Evolutionary conservation across 2,797 vertebrate species (phyloP), one percentile per base, ranked within the genome.

Genomic region (Holocentrus rufus): DNA sequence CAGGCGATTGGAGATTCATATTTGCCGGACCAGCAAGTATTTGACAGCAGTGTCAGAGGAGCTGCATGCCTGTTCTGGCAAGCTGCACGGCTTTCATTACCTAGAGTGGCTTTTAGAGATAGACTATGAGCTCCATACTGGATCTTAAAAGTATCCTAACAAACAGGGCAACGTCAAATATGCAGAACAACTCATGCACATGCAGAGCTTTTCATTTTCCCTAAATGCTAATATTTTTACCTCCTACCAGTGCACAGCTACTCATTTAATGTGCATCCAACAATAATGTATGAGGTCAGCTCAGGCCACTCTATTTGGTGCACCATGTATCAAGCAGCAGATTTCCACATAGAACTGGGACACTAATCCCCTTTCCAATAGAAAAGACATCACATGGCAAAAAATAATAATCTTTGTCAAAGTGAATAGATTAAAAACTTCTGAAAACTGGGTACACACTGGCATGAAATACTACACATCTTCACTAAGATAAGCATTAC

Each of bases 11-110:
- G 85, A 89, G 72, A 92, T 84, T 91, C 89, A 92, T 92, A 93
- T 93, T 91, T 93, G 91, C 91, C 87, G 65, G 85, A 87, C 72
- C 86, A 94, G 94, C 92, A 93, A 91, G 72, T 91, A 89, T 92
- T 90, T 93, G 91, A 94, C 89, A 92, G 87, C 65, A 42, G 81
- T 77, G 79, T 89, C 83, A 81, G 77, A 90, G 86, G 72, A 89
- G 88, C 84, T 72, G 71, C 81, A 79, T 69, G 79, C 65, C 77
- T 68, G 64, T 76, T 85, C 85, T 93, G 92, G 90, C 91, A 90
- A 88, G 83, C 85, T 65, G 76, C 72, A 63, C 49, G 46, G 81
- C 82, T 91, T 90, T 93, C 91, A 95, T 94, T 93, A 93, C 83
- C 82, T 80, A 89, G 86, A 94, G 92, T 94, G 93, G 90, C 84